These are phyloP conservation scores for Megaptera novaeangliae DNA, from an alignment of 2,113 vertebrate species.

Conservation along the genomic window DNA sequence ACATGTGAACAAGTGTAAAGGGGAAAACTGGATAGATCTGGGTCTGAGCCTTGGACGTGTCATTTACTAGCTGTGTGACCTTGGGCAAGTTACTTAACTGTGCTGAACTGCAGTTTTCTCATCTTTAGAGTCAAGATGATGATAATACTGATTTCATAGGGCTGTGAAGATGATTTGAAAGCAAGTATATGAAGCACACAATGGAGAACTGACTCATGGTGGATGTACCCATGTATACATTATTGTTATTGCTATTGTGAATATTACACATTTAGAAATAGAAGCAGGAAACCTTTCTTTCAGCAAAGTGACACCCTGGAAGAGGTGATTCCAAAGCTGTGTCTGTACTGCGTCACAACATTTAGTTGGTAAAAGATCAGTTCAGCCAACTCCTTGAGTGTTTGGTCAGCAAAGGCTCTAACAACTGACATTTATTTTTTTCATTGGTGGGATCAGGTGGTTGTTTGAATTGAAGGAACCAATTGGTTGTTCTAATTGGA, in stretches of 20 bases:
- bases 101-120: not conserved
- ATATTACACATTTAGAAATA: not conserved
- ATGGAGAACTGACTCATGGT: not conserved
- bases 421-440: not conserved
- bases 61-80: not conserved
- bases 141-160: not conserved
- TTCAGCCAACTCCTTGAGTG: not conserved
- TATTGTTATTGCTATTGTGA: not conserved
- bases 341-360: not conserved
- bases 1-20: not conserved
- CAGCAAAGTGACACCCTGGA: not conserved
- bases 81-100: not conserved
- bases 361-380: not conserved
- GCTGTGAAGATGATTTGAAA: not conserved
- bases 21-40: not conserved
- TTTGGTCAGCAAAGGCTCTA: slow-evolving; percentile 18
- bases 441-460: slow-evolving; percentile 3
- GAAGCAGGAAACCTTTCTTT: not conserved
- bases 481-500: slow-evolving; percentile 12
- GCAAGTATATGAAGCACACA: not conserved
- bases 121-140: not conserved
- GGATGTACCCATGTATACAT: accelerated
- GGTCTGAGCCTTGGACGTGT: not conserved
- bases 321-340: not conserved
- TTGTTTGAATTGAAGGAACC: slow-evolving; percentile 36